A percentile compares a stretch with the other conserved stretches of the same genome.
These are phyloP conservation scores for Elachura formosa DNA, from an alignment of 2,113 vertebrate genomes.

Conservation along the genomic window DNA sequence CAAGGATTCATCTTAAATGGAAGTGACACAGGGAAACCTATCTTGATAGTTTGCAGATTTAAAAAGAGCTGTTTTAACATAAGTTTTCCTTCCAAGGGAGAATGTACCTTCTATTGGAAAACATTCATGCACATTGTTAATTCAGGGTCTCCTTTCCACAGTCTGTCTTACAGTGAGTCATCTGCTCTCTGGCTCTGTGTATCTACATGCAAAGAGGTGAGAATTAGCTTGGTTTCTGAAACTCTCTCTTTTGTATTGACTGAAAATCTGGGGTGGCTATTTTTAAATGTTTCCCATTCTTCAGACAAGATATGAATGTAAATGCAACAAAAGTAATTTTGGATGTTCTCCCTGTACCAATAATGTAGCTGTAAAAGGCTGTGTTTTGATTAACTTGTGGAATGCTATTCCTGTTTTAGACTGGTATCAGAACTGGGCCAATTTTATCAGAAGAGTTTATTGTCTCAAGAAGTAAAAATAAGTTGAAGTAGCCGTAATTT, in stretches of 20 bases:
- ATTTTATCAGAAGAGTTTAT: neutral
- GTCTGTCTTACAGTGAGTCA: neutral
- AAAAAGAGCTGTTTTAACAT: neutral
- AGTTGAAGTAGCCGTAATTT: neutral
- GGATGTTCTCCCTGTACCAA: neutral
- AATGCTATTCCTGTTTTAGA: neutral
- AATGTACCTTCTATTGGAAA: constrained; percentile 8
- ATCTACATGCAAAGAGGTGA: neutral
- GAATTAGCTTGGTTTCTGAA: neutral
- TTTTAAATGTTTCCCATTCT: neutral
- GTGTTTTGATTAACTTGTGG: neutral
- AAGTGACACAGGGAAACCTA: neutral
- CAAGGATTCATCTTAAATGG: constrained; percentile 7
- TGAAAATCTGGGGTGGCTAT: neutral
- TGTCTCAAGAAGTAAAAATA: neutral
- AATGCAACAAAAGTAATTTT: neutral
- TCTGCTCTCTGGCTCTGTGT: neutral
- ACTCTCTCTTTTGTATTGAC: neutral
- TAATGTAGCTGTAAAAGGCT: neutral
- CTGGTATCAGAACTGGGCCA: neutral
- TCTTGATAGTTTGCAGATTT: neutral
- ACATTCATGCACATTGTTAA: neutral
- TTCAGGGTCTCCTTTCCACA: neutral
- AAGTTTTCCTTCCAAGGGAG: neutral
- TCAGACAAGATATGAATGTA: neutral